A percentile compares a stretch with the other conserved stretches of the same genome.
Conservation (phyloP, 53 echinoderm and acorn worm genomes). For the Paracentrotus lividus region DNA sequence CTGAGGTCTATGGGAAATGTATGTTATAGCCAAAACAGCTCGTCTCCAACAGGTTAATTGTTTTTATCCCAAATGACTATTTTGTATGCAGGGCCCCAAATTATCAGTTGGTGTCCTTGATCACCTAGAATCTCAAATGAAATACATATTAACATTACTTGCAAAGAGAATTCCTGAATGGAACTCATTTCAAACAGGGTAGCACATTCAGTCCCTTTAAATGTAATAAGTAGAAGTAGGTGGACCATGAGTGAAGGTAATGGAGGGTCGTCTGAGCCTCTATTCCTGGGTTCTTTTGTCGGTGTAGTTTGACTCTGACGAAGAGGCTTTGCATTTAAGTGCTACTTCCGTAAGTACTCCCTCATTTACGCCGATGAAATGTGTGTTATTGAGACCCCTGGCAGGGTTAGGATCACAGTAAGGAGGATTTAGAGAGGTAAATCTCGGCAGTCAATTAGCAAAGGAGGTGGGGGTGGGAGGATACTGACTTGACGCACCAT, state of each 20-base stretch:
- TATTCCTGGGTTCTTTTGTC: constrained; percentile 23
- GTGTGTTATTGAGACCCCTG: not conserved
- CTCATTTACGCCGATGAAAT: constrained; percentile 1
- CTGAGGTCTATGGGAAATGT: too few species aligned
- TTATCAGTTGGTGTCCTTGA: too few species aligned
- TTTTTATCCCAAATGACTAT: too few species aligned
- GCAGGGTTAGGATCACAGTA: not conserved
- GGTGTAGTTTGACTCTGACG: not conserved
- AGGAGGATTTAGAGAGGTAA: not conserved
- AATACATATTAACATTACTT: too few species aligned
- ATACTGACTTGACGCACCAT: not conserved
- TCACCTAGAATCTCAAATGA: too few species aligned
- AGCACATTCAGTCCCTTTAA: too few species aligned
- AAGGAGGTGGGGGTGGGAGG: not conserved
- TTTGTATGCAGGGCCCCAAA: too few species aligned
- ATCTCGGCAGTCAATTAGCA: not conserved
- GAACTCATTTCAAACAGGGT: too few species aligned
- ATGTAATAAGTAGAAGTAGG: not conserved
- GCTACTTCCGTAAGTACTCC: constrained; percentile 10
- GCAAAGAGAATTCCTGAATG: too few species aligned
- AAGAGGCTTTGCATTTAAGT: constrained; percentile 23
- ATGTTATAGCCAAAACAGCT: too few species aligned
- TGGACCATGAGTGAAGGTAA: not conserved
- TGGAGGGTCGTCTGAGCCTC: not conserved
- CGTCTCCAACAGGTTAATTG: too few species aligned